Percentiles rank a stretch among this genome's conserved stretches.
phyloP scores from a whole-genome alignment of 2,888 invertebrate species.

The Athalia circularis region DNA sequence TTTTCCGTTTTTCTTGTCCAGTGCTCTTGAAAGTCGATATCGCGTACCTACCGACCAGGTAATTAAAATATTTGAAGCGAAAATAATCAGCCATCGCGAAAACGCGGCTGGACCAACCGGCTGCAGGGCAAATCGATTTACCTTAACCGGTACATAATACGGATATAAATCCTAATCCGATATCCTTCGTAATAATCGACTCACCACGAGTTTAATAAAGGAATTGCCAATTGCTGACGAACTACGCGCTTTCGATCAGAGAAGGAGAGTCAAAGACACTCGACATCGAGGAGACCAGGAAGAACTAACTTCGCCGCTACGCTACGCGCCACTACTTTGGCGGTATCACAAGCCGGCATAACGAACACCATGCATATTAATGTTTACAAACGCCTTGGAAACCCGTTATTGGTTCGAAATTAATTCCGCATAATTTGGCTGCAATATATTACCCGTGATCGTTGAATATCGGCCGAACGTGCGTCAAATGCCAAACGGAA shows the following conservation, averaged over 20 bases:
- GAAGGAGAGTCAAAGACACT: too few species aligned
- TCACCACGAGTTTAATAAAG: too few species aligned
- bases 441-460: neutral
- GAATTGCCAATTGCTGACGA: too few species aligned
- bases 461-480: slow-evolving; percentile 19
- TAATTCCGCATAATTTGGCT: slow-evolving; percentile 2
- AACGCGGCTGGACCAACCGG: neutral
- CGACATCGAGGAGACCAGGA: too few species aligned
- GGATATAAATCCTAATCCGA: too few species aligned
- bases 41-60: slow-evolving; percentile 6
- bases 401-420: slow-evolving; percentile 1
- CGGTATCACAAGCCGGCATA: neutral
- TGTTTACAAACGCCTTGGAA: slow-evolving; percentile 3
- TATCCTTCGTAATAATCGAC: too few species aligned
- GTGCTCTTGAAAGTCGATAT: slow-evolving; percentile 42
- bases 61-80: slow-evolving; percentile 21
- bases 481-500: slow-evolving; percentile 11
- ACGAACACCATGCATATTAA: neutral
- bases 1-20: slow-evolving; percentile 40
- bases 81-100: neutral
- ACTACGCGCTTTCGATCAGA: too few species aligned
- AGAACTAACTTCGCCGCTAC: too few species aligned
- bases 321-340: neutral
- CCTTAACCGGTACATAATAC: neutral
- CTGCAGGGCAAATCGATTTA: neutral